A percentile compares a stretch with the other conserved stretches of the same genome.
Evolutionary conservation across 92 coral and sea anemone genomes (phyloP).

Genomic region (Zoanthus gigantus): DNA sequence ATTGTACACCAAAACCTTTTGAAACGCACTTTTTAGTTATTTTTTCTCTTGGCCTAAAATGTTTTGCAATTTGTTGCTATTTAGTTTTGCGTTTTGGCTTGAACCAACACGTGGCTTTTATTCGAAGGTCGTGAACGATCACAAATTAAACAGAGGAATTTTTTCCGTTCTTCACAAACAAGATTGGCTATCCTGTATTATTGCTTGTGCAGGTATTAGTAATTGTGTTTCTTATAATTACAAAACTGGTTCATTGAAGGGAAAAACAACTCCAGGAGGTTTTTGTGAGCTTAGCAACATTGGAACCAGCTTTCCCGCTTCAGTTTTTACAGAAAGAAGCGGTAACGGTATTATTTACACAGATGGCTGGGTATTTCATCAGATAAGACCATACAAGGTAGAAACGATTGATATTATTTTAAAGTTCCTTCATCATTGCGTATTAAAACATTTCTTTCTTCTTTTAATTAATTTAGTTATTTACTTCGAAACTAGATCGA

Average conservation of each 20-base stretch:
- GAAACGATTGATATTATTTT: neutral
- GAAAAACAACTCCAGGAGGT: neutral
- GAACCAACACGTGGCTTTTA: neutral
- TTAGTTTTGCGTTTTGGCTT: neutral
- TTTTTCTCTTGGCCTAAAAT: neutral
- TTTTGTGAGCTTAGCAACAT: conserved; percentile 5
- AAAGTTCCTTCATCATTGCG: neutral
- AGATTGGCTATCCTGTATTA: conserved; percentile 26
- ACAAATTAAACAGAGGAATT: neutral
- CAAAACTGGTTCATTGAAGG: neutral
- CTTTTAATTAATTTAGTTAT: no score
- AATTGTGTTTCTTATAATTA: conserved; percentile 27
- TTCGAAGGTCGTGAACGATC: neutral
- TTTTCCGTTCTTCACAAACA: neutral
- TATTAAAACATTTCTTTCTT: no score
- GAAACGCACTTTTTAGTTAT: no score
- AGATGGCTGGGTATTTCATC: conserved; percentile 17
- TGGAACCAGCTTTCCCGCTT: neutral
- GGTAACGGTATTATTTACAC: neutral
- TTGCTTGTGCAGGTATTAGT: neutral
- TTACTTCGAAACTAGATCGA: no score
- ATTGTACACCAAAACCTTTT: no score
- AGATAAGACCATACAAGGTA: conserved; percentile 20
- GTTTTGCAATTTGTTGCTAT: neutral
- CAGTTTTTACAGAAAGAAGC: neutral